Evolutionary conservation across 2,797 vertebrate genomes (phyloP).

Genomic region (Xenopus petersii): DNA sequence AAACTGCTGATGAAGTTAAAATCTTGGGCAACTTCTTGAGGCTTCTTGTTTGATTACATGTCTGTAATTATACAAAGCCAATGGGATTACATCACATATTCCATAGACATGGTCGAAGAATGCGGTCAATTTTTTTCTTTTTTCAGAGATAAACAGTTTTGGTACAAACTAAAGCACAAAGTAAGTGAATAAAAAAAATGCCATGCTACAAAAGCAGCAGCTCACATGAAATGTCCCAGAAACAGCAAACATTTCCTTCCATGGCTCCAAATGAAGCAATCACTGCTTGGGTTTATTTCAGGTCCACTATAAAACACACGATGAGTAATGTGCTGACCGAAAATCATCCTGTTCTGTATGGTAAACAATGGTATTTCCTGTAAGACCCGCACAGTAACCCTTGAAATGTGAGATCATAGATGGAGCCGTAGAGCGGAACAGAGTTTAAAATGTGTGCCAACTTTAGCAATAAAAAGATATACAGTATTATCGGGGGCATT

Average conservation of each 20-base stretch:
- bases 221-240: conserved; percentile 41
- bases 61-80: conserved; percentile 58
- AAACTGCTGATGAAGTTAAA: conserved; percentile 43
- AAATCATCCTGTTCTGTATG: no score
- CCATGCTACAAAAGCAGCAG: not conserved
- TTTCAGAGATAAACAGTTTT: conserved; percentile 57
- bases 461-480: no score
- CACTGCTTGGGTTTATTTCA: not conserved
- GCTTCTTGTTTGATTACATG: conserved; percentile 56
- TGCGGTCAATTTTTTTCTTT: conserved; percentile 54
- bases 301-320: not conserved
- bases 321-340: no score
- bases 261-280: conserved; percentile 39
- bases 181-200: conserved; percentile 15
- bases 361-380: no score
- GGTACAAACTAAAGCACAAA: conserved; percentile 48
- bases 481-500: no score
- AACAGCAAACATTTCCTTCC: conserved; percentile 16
- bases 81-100: conserved; percentile 62
- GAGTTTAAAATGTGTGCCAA: no score
- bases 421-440: no score
- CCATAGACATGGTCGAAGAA: conserved; percentile 55
- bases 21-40: conserved; percentile 37
- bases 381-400: no score
- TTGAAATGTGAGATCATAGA: no score